Base-by-base conservation (phyloP, 2,797 vertebrate species). In the Discoglossus pictus region DNA sequence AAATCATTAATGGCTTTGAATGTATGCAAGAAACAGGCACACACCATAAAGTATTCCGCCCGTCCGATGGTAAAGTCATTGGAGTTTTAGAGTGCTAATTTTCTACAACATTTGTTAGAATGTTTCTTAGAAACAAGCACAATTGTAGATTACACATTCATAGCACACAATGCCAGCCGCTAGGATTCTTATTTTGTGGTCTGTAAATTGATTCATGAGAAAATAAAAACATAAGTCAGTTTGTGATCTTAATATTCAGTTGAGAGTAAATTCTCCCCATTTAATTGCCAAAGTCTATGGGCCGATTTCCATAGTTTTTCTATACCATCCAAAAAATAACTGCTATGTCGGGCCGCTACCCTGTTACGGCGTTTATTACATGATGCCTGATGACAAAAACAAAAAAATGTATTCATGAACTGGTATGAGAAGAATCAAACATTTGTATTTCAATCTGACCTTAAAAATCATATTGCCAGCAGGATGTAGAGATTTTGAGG, bases 281-380 rank as follows among this genome's bases (percentile, higher is more conserved):
- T n/a, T n/a, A n/a, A n/a, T n/a, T n/a, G n/a, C n/a, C n/a, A n/a
- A n/a, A n/a, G n/a, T 31, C 9, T 13, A 65, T 53, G 47, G 47
- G 52, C 15, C 16, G 20, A 20, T 55, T 67, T 6, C 53, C 43
- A 1, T 42, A 67, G 17, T 48, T 67, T 7, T 68, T 68, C 13
- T 59, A 68, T 6, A 51, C 44, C 0, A 18, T 2, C 9, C 15
- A 43, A 20, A n/a, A n/a, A 66, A 66, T 12, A 43, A 58, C 12
- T 16, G 40, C 5, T 51, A 67, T 6, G 4, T 44, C 2, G 55
- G 55, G 8, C 23, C 23, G 8, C 8, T 51, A 13, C 46, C 36
- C 1, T 15, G 36, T 25, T 65, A 24, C 5, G 51, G 51, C 4
- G 1, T 24, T 23, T 46, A 61, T 1, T 9, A 36, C 10, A 60